A percentile compares a stretch with the other conserved stretches of the same genome.
phyloP scores from a whole-genome alignment of 2,113 vertebrate genomes.

The Talpa occidentalis region DNA sequence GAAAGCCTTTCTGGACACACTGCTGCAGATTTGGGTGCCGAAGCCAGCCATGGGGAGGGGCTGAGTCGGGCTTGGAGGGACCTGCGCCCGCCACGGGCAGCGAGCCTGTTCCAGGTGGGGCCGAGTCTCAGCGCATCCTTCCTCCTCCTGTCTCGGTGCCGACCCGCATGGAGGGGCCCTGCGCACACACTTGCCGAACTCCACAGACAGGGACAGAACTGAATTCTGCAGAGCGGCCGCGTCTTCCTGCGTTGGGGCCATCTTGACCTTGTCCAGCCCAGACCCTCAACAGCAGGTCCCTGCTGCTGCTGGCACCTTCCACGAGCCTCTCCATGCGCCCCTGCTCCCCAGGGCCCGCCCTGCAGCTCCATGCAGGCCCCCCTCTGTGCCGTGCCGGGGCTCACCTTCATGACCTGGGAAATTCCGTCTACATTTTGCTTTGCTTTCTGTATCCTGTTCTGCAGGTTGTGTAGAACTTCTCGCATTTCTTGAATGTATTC shows the following conservation, averaged over 20 bases:
- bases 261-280: too few species aligned
- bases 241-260: neutral
- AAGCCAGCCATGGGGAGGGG: too few species aligned
- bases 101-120: rapidly evolving
- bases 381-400: rapidly evolving
- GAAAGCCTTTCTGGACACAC: rapidly evolving
- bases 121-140: rapidly evolving
- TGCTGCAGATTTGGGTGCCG: rapidly evolving
- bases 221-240: neutral
- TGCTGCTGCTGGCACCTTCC: rapidly evolving
- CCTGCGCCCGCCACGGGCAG: rapidly evolving
- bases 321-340: rapidly evolving
- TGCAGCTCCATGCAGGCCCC: rapidly evolving
- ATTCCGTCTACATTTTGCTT: slow-evolving; percentile 86
- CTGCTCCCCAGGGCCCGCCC: neutral
- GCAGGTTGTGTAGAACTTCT: slow-evolving; percentile 78
- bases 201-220: rapidly evolving
- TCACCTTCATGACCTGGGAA: slow-evolving; percentile 85
- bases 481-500: slow-evolving; percentile 85
- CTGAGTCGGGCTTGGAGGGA: too few species aligned
- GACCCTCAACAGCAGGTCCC: neutral
- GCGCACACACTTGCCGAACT: rapidly evolving
- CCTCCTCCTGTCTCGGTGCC: rapidly evolving
- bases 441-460: slow-evolving; percentile 83
- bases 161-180: rapidly evolving